Evolutionary conservation across 2,113 vertebrate genomes (phyloP).

Genomic region (Callorhinus ursinus): DNA sequence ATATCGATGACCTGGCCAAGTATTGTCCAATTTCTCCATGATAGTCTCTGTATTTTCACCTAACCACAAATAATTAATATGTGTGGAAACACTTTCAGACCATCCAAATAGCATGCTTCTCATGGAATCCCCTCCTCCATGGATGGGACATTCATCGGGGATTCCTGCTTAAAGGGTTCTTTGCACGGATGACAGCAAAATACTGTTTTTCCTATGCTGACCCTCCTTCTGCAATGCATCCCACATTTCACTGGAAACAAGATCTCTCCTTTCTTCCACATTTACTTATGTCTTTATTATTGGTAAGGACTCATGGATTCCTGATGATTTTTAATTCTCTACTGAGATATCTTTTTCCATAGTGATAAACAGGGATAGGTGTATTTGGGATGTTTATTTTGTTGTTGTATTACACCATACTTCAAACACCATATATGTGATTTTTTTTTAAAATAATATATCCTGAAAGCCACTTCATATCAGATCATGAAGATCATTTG

Average conservation of each 20-base stretch:
- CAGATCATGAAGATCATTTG: background rate
- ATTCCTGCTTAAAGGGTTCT: background rate
- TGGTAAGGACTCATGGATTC: background rate
- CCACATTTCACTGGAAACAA: background rate
- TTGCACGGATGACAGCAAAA: background rate
- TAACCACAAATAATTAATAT: background rate
- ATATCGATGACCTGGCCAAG: background rate
- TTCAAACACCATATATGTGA: no score
- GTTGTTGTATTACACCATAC: no score
- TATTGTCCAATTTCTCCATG: background rate
- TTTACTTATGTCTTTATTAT: background rate
- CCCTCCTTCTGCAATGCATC: background rate
- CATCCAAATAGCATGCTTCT: background rate
- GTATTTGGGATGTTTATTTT: background rate
- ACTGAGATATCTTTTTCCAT: background rate
- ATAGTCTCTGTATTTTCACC: background rate
- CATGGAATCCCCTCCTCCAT: background rate
- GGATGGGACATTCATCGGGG: no score
- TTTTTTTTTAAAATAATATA: background rate
- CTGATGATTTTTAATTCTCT: background rate
- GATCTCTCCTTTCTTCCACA: background rate
- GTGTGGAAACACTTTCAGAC: background rate
- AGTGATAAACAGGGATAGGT: background rate
- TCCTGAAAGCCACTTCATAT: no score
- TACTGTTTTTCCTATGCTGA: rapidly evolving